Conservation (phyloP, 1,140 invertebrate species). For the Drosophila punjabiensis region DNA sequence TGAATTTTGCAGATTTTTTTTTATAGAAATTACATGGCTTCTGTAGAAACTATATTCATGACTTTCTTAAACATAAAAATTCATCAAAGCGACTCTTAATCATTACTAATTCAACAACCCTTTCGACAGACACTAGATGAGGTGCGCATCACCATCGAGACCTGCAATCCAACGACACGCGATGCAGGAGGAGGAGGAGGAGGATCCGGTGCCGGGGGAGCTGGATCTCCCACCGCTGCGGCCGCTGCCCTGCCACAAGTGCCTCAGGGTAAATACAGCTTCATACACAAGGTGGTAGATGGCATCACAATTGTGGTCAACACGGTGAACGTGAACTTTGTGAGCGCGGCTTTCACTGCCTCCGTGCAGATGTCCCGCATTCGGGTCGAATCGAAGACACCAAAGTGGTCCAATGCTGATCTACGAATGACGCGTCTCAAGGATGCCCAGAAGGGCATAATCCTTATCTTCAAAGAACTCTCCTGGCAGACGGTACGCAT, state of each 20-base stretch:
- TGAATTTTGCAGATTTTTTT: too few species aligned
- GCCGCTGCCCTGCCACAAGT: conserved; percentile 73
- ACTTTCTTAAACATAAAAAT: neutral
- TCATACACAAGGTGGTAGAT: conserved; percentile 98
- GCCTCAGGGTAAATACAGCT: conserved; percentile 91
- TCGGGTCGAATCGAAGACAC: conserved; percentile 96
- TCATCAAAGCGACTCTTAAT: neutral
- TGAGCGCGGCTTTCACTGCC: conserved; percentile 96
- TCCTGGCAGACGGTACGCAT: conserved; percentile 98
- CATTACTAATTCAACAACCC: neutral
- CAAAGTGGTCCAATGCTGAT: conserved; percentile 93
- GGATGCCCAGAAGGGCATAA: conserved; percentile 93
- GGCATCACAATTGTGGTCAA: conserved; percentile 98
- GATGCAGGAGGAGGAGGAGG: conserved; percentile 69
- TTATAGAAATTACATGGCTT: too few species aligned
- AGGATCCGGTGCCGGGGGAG: conserved; percentile 44
- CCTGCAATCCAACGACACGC: conserved; percentile 92
- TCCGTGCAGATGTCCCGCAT: conserved; percentile 97
- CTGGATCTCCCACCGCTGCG: conserved; percentile 34
- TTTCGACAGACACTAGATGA: conserved; percentile 94
- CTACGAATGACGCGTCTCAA: conserved; percentile 96
- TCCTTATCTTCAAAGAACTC: conserved; percentile 98
- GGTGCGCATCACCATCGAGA: conserved; percentile 95
- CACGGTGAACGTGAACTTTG: conserved; percentile 96
- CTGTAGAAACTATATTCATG: too few species aligned